Evolutionary conservation across 2,797 vertebrate genomes (phyloP), one percentile per base, ranked within the genome.

Genomic region (Novumbra hubbsi): DNA sequence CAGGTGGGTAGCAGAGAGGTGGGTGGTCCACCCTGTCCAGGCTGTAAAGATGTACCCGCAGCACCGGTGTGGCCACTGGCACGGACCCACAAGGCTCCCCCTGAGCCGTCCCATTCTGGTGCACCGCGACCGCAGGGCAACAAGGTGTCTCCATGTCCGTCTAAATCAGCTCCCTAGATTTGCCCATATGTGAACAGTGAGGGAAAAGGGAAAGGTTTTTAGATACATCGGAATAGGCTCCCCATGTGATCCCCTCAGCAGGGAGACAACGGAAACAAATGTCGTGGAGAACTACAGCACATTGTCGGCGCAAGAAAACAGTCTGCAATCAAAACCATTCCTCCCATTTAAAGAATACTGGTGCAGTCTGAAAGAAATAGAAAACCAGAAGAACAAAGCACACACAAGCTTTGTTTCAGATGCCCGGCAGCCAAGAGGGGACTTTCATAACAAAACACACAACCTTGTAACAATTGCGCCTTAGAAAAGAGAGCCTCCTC

Each of bases 61-160:
- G 80, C 74, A 86, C 91, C 1, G 79, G 78, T n/a, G 80, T 24
- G 0, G 81, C 21, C 0, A 79, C 70, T 9, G 78, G 86, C 80
- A 84, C 84, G 48, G 83, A 70, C 74, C 78, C 81, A 55, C 71
- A 52, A 78, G 85, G 83, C 68, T 90, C 88, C 70, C 83, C 83
- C 72, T 89, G 87, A 74, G 88, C 88, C 4, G 81, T 87, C 76
- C 93, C 93, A 8, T 94, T 94, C 62, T 92, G 93, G 77, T 92
- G 93, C 78, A 84, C 82, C 2, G 74, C 72, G 2, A 84, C 82
- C 3, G 75, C 72, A 3, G 89, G 87, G 81, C 84, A 90, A 50
- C 86, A 76, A 65, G 87, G 84, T 12, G 84, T 90, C 78, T 90
- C 80, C 68, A 89, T 83, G 82, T 90, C 91, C 88, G 89, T 90